Conservation (phyloP, 2,113 vertebrate genomes). For the Anhinga anhinga region DNA sequence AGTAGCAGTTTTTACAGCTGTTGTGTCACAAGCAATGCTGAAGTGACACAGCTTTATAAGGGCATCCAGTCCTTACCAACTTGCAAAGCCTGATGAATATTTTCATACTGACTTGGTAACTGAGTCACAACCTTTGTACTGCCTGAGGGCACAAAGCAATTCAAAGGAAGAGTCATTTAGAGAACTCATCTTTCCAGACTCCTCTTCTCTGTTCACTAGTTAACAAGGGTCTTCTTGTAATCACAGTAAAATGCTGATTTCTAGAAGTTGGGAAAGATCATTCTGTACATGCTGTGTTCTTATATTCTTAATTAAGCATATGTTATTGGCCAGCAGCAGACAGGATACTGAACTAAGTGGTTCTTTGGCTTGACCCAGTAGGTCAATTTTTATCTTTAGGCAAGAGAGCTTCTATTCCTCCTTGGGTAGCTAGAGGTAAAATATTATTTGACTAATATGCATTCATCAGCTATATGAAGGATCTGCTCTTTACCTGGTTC, state of each 20-base stretch:
- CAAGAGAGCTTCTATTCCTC: background rate
- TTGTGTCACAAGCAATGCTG: background rate
- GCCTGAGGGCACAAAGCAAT: background rate
- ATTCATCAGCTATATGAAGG: background rate
- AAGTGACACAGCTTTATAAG: background rate
- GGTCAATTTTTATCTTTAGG: background rate
- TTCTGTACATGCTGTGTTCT: background rate
- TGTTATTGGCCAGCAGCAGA: background rate
- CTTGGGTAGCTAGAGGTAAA: background rate
- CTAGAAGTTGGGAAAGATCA: background rate
- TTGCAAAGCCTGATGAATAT: background rate
- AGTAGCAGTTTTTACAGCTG: background rate
- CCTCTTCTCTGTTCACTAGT: background rate
- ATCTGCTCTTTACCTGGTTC: background rate
- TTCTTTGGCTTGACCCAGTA: background rate
- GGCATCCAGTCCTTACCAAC: background rate
- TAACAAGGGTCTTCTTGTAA: slow-evolving; percentile 6
- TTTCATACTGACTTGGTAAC: slow-evolving; percentile 1
- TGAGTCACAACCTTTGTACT: background rate
- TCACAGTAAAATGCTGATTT: background rate
- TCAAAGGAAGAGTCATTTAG: background rate
- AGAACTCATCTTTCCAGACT: background rate
- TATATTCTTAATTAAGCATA: background rate
- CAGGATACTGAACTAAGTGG: background rate
- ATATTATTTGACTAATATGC: background rate